phyloP scores from a whole-genome alignment of 2,113 vertebrate genomes.

The Petromus typicus region DNA sequence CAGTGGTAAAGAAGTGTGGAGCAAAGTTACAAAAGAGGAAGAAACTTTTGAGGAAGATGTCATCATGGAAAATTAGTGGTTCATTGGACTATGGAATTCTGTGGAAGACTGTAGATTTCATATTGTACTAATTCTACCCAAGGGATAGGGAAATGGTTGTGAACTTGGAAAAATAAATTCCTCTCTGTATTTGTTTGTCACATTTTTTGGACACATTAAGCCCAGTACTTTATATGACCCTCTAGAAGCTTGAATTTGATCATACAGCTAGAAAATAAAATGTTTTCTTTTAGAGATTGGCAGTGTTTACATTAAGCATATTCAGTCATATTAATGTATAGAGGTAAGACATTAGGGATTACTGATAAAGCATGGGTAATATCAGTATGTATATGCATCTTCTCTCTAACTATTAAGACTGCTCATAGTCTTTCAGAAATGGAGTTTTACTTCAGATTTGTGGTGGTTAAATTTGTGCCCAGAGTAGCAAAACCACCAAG shows the following conservation, averaged over 20 bases:
- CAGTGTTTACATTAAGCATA: neutral
- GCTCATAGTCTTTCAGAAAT: neutral
- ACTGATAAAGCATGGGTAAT: accelerated
- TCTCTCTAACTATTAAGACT: neutral
- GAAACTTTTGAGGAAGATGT: neutral
- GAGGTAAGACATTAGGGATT: neutral
- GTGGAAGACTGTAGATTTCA: neutral
- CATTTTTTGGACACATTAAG: neutral
- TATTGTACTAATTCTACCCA: neutral
- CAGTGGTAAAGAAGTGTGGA: neutral
- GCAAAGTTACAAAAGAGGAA: neutral
- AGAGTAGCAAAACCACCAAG: neutral
- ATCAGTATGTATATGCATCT: neutral
- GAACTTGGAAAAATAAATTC: neutral
- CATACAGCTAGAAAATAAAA: neutral
- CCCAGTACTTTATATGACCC: neutral
- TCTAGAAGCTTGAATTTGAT: neutral
- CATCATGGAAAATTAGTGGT: neutral
- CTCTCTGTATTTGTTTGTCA: neutral
- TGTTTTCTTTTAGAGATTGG: neutral
- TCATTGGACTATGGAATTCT: neutral
- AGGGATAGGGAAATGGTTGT: neutral
- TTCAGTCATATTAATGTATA: too few relatives aligned
- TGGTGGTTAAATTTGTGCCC: neutral
- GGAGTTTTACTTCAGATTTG: neutral